Percentiles rank a stretch among this genome's conserved stretches.
phyloP scores from a whole-genome alignment of 1,140 invertebrate species.

The Drosophila lacteicornis region DNA sequence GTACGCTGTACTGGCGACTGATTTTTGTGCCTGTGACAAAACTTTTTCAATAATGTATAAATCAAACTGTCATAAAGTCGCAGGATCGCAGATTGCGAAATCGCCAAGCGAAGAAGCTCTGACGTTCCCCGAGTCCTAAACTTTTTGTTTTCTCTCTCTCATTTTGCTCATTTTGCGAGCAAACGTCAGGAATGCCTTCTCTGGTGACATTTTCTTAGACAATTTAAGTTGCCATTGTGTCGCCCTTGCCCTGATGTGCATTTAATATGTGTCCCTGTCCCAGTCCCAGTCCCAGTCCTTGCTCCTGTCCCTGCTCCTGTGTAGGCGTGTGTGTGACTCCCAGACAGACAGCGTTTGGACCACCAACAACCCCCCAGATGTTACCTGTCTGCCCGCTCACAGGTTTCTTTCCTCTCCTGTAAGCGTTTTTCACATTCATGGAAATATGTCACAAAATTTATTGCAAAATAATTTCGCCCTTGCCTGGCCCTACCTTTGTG shows the following conservation, averaged over 20 bases:
- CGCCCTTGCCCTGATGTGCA: constrained; percentile 63
- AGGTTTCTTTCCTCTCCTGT: constrained; percentile 26
- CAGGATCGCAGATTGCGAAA: constrained; percentile 58
- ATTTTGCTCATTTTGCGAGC: constrained; percentile 10
- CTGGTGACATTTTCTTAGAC: constrained; percentile 59
- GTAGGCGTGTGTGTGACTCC: constrained; percentile 13
- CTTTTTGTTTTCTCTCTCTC: constrained; percentile 40
- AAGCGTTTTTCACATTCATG: constrained; percentile 71
- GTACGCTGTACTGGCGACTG: constrained; percentile 36
- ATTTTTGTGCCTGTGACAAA: constrained; percentile 64
- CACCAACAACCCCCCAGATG: constrained; percentile 60
- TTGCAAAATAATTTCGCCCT: constrained; percentile 79
- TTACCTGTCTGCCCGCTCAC: constrained; percentile 67
- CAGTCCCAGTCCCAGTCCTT: not conserved
- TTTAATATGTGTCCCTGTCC: constrained; percentile 62
- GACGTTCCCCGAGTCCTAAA: constrained; percentile 9
- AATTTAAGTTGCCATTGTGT: constrained; percentile 72
- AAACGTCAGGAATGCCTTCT: constrained; percentile 38
- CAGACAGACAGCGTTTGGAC: constrained; percentile 33
- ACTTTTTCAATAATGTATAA: constrained; percentile 85
- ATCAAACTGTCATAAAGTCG: constrained; percentile 84
- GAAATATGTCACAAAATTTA: constrained; percentile 84
- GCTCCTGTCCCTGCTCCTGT: not conserved
- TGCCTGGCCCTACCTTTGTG: constrained; percentile 21
- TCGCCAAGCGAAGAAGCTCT: constrained; percentile 12